Evolutionary conservation across 2,888 invertebrate species (phyloP), one percentile per base, ranked within the genome.

Genomic region (Atherix ibis): DNA sequence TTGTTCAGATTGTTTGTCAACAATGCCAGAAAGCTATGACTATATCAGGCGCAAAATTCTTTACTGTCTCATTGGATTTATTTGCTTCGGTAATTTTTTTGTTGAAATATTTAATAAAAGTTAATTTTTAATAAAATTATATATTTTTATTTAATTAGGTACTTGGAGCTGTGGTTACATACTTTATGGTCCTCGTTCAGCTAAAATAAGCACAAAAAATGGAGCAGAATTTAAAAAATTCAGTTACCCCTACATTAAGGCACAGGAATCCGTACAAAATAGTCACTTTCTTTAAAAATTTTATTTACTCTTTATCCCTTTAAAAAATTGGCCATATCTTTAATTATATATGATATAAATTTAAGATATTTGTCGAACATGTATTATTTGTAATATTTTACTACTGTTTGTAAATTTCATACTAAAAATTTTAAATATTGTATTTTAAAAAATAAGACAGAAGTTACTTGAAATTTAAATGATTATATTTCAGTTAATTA

Each of bases 121-220:
- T 18, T 27, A 25, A 30, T 31, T 35, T 34, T 42, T 46, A 28
- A 40, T 25, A 29, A 8, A 18, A 29, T 12, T n/a, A 28, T 13
- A 29, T 31, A 8, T 32, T 6, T 25, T 16, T 4, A 3, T 5
- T 48, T 43, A 40, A 43, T 55, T 55, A 85, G 84, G 85, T 87
- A 9, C 69, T 87, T 24, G 85, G 85, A 42, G 85, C 85, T 25
- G 80, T 82, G 4, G 85, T 87, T 1, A 87, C 85, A 18, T 85
- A 87, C 63, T 87, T 87, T 68, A 85, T 87, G 85, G 85, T 85
- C 64, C 65, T 87, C 68, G 83, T 87, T 33, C 85, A 85, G 59
- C 71, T 87, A 52, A 84, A 84, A 56, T 85, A 72, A 63, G 59
- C 13, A 15, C 15, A 5, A 14, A 28, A 6, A 3, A 28, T 8